These are phyloP conservation scores for Sphecodes monilicornis DNA, from an alignment of 2,888 invertebrate genomes.

Conservation along the genomic window DNA sequence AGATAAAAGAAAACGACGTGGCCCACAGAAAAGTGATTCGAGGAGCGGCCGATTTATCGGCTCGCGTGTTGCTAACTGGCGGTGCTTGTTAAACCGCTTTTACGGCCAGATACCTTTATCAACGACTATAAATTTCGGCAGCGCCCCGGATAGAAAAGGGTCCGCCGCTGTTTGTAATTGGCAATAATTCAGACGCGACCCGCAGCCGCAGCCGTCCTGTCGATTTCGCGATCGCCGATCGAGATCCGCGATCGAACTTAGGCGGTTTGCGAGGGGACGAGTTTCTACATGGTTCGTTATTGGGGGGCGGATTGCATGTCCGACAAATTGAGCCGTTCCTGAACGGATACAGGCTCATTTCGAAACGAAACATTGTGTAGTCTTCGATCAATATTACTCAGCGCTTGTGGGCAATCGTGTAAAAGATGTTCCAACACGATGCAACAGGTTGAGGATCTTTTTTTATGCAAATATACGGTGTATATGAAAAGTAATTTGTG, in stretches of 20 bases:
- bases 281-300: constrained; percentile 5
- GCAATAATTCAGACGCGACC: constrained; percentile 70
- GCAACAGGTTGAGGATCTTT: background rate
- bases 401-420: background rate
- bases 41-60: constrained; percentile 72
- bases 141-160: constrained; percentile 66
- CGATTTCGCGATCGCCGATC: constrained; percentile 41
- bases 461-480: background rate
- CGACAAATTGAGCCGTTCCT: constrained; percentile 56
- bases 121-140: constrained; percentile 79
- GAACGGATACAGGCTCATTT: background rate
- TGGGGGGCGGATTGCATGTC: background rate
- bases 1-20: background rate
- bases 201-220: constrained; percentile 19
- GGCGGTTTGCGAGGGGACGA: background rate
- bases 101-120: constrained; percentile 76
- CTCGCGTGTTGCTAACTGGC: constrained; percentile 71
- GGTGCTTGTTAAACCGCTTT: constrained; percentile 74
- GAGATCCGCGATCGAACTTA: constrained; percentile 10
- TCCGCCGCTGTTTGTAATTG: constrained; percentile 68
- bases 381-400: background rate
- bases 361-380: background rate
- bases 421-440: background rate
- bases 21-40: constrained; percentile 29
- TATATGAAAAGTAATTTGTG: no score